Conservation (phyloP, 2,113 vertebrate species). For the Chaenogobius annularis region DNA sequence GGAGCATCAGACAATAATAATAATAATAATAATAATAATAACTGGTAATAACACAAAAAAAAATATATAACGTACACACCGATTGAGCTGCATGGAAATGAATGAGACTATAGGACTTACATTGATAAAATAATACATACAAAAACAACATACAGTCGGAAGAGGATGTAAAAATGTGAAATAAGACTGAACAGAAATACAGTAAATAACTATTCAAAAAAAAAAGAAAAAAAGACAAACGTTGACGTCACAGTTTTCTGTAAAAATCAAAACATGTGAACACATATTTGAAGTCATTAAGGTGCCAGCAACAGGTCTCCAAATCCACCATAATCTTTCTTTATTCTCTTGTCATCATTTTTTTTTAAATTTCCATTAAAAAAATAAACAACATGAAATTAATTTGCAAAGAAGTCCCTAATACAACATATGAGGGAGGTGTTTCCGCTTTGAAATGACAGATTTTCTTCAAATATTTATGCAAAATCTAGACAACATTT, state of each 20-base stretch:
- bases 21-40: constrained; percentile 60
- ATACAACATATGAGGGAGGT: constrained; percentile 71
- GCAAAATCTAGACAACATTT: constrained; percentile 83
- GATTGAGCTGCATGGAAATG: constrained; percentile 77
- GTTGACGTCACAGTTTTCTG: constrained; percentile 72
- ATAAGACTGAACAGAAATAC: constrained; percentile 70
- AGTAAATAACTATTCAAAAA: constrained; percentile 33
- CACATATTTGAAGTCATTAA: constrained; percentile 65
- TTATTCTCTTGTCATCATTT: constrained; percentile 73
- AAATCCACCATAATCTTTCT: constrained; percentile 81
- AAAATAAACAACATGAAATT: constrained; percentile 80
- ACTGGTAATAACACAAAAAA: constrained; percentile 83
- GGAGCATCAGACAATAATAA: constrained; percentile 81
- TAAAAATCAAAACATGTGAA: constrained; percentile 76
- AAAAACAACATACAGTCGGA: constrained; percentile 78
- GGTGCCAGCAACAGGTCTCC: constrained; percentile 83
- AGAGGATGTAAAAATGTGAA: constrained; percentile 74
- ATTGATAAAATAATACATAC: constrained; percentile 64
- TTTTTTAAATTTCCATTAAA: constrained; percentile 70
- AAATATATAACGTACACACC: constrained; percentile 79
- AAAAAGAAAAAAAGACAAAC: constrained; percentile 43
- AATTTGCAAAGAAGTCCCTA: constrained; percentile 76
- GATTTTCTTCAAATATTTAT: constrained; percentile 85
- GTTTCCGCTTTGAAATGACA: constrained; percentile 73
- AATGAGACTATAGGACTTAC: constrained; percentile 75